Conservation (phyloP, 1,140 invertebrate species). For the Eulimnadia texana region DNA sequence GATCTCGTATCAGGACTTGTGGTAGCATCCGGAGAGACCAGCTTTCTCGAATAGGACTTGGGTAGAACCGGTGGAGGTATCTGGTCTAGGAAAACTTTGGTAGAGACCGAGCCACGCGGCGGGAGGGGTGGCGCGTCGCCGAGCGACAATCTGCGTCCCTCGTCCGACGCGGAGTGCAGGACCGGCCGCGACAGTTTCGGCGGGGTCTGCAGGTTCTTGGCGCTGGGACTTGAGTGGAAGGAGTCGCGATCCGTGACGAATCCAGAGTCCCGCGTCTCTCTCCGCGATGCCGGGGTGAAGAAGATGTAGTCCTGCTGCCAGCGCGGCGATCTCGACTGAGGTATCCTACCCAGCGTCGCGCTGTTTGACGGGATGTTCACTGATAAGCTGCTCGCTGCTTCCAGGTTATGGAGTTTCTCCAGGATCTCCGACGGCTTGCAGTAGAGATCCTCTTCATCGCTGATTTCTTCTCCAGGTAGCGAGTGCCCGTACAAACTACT, state of each 20-base stretch:
- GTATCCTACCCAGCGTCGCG: neutral
- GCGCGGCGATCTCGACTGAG: neutral
- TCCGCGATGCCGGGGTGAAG: conserved; percentile 10
- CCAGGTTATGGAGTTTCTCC: conserved; percentile 17
- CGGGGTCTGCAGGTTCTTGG: neutral
- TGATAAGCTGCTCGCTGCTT: neutral
- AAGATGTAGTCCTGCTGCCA: conserved; percentile 6
- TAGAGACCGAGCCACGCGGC: neutral
- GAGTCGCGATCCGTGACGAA: conserved; percentile 2
- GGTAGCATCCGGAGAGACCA: too few relatives aligned
- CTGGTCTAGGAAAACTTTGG: neutral
- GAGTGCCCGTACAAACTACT: conserved; percentile 32
- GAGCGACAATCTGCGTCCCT: neutral
- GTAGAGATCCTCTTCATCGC: conserved; percentile 47
- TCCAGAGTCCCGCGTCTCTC: conserved; percentile 5
- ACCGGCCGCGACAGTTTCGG: neutral
- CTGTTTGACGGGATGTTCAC: neutral
- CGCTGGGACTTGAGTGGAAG: neutral
- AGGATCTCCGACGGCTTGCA: conserved; percentile 37
- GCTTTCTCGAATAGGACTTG: too few relatives aligned
- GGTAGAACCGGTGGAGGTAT: neutral
- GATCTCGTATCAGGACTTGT: too few relatives aligned
- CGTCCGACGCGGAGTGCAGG: neutral
- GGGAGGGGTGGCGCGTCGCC: conserved; percentile 2
- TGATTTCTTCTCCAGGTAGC: conserved; percentile 24